Conservation (phyloP, 2,797 vertebrate genomes). For the Crotalus adamanteus region DNA sequence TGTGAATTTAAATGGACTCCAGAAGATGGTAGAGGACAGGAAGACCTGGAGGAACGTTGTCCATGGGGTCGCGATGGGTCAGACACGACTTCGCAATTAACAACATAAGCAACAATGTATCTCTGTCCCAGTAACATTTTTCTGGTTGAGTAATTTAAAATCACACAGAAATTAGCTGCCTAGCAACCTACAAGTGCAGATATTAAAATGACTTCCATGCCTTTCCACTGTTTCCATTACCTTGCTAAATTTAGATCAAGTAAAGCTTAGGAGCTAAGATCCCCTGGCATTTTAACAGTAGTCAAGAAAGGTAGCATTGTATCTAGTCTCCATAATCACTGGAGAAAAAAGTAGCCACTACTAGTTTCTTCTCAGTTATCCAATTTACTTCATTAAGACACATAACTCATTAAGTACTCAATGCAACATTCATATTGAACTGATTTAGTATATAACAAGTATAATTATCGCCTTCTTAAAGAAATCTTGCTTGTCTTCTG, state of each 20-base stretch:
- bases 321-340: conserved; percentile 23
- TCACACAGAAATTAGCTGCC: conserved; percentile 55
- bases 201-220: conserved; percentile 56
- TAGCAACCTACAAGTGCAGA: conserved; percentile 51
- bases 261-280: conserved; percentile 43
- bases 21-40: too few species aligned
- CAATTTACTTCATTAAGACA: conserved; percentile 43
- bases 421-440: not conserved
- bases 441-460: not conserved
- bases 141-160: conserved; percentile 34
- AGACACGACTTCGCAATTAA: too few species aligned
- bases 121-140: not conserved
- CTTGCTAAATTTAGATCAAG: conserved; percentile 61
- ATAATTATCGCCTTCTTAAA: not conserved
- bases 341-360: conserved; percentile 33
- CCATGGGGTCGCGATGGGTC: too few species aligned
- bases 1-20: too few species aligned
- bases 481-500: not conserved
- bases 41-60: too few species aligned
- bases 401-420: not conserved
- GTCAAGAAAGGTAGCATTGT: conserved; percentile 31
- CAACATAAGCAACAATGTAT: conserved; percentile 20
- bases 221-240: conserved; percentile 56
- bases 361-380: conserved; percentile 34
- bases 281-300: conserved; percentile 45